A percentile compares a stretch with the other conserved stretches of the same genome.
Conservation (phyloP, 1,140 invertebrate genomes). For the Meloidogyne hapla region DNA sequence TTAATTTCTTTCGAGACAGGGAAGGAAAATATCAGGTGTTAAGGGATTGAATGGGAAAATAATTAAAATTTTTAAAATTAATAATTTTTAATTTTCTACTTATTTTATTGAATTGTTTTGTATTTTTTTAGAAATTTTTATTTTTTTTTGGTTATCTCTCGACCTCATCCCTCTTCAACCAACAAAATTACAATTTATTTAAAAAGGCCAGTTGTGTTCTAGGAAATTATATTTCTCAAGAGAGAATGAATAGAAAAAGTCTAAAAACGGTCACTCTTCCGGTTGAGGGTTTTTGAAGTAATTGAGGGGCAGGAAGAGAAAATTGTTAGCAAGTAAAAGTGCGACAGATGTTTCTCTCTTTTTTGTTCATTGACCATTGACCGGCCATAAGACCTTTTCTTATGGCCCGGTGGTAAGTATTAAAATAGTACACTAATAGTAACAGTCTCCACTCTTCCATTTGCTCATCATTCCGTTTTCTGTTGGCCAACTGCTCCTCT, state of each 20-base stretch:
- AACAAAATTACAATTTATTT: too few relatives aligned
- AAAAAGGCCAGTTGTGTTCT: too few relatives aligned
- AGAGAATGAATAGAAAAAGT: not conserved
- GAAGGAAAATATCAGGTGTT: too few relatives aligned
- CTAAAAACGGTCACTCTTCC: not conserved
- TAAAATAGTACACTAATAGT: not conserved
- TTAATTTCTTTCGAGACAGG: too few relatives aligned
- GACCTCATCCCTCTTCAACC: too few relatives aligned
- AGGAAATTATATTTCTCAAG: too few relatives aligned
- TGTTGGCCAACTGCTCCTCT: not conserved
- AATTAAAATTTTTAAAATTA: too few relatives aligned
- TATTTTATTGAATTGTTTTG: too few relatives aligned
- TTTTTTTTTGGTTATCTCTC: too few relatives aligned
- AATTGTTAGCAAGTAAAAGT: not conserved
- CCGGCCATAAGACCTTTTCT: not conserved
- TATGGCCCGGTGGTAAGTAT: not conserved
- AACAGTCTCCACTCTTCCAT: not conserved
- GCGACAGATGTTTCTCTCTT: not conserved
- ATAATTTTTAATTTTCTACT: too few relatives aligned
- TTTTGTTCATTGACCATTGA: not conserved
- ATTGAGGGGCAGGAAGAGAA: not conserved
- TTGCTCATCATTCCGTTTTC: not conserved
- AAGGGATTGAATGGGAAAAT: too few relatives aligned
- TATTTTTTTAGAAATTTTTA: too few relatives aligned
- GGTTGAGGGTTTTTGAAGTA: not conserved